Evolutionary conservation across 2,797 vertebrate species (phyloP).

Genomic region (Bryconaethiops microstoma): DNA sequence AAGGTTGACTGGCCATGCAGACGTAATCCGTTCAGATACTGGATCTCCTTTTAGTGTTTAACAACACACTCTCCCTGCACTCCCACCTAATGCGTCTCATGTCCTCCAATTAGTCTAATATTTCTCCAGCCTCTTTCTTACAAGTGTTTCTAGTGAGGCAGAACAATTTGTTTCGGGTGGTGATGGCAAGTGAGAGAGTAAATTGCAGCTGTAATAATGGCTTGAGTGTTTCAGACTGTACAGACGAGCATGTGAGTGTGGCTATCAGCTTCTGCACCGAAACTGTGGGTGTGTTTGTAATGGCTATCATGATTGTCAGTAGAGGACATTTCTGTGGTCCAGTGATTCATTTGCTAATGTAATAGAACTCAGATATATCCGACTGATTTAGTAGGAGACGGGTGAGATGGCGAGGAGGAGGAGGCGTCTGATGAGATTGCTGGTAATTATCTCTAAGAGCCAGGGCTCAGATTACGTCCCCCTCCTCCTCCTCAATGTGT

Average conservation of each 20-base stretch:
- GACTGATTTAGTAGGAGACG: constrained; percentile 48
- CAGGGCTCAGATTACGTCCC: constrained; percentile 66
- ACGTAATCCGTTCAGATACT: constrained; percentile 51
- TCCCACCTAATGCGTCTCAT: constrained; percentile 43
- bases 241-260: constrained; percentile 8
- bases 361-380: constrained; percentile 53
- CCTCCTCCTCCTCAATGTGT: constrained; percentile 41
- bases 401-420: constrained; percentile 24
- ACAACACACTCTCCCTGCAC: constrained; percentile 25
- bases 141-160: constrained; percentile 29
- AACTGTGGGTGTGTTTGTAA: constrained; percentile 45
- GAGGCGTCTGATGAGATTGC: constrained; percentile 62
- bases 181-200: constrained; percentile 40
- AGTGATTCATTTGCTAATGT: constrained; percentile 60
- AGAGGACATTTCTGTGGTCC: constrained; percentile 44
- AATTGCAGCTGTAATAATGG: constrained; percentile 47
- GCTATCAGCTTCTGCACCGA: constrained; percentile 17
- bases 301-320: constrained; percentile 42
- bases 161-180: constrained; percentile 44
- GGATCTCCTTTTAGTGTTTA: constrained; percentile 54
- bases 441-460: constrained; percentile 61
- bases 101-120: constrained; percentile 48
- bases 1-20: constrained; percentile 51
- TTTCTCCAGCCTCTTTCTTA: constrained; percentile 45
- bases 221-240: constrained; percentile 21